phyloP scores from a whole-genome alignment of 2,888 invertebrate species.

The Drosophila rellima region DNA sequence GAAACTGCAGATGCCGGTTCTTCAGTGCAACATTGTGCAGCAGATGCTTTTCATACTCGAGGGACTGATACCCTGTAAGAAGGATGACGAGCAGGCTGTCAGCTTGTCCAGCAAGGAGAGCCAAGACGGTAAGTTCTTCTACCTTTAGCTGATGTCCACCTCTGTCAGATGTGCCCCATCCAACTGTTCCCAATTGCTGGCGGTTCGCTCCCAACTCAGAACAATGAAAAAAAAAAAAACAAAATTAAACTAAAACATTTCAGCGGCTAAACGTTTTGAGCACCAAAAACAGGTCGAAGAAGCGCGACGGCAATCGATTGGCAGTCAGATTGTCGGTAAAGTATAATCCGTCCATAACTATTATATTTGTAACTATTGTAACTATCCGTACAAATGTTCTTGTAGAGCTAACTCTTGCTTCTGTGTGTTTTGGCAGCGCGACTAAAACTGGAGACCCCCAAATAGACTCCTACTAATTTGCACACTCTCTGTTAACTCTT shows the following conservation, averaged over 20 bases:
- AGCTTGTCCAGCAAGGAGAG: slow-evolving; percentile 86
- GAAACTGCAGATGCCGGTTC: slow-evolving; percentile 92
- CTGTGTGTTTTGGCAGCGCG: slow-evolving; percentile 56
- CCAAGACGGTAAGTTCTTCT: slow-evolving; percentile 85
- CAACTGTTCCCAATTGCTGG: slow-evolving; percentile 21
- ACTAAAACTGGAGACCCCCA: slow-evolving; percentile 33
- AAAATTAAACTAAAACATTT: slow-evolving; percentile 65
- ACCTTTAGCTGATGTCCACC: not conserved
- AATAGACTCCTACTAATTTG: slow-evolving; percentile 29
- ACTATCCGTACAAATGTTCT: slow-evolving; percentile 36
- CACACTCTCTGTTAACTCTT: slow-evolving; percentile 22
- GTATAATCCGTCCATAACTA: slow-evolving; percentile 65
- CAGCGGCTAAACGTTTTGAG: slow-evolving; percentile 73
- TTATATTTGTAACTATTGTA: slow-evolving; percentile 21
- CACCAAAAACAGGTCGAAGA: slow-evolving; percentile 72
- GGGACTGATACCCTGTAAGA: slow-evolving; percentile 92
- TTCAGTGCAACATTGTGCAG: slow-evolving; percentile 95
- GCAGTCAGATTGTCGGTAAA: slow-evolving; percentile 84
- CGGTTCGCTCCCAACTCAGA: slow-evolving; percentile 24
- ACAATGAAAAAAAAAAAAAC: slow-evolving; percentile 14
- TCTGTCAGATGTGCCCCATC: slow-evolving; percentile 15
- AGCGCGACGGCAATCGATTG: slow-evolving; percentile 75
- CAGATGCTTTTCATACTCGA: slow-evolving; percentile 94
- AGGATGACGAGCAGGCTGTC: slow-evolving; percentile 88
- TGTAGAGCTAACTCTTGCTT: slow-evolving; percentile 67